phyloP scores from a whole-genome alignment of 2,113 vertebrate species.

The Etheostoma cragini region DNA sequence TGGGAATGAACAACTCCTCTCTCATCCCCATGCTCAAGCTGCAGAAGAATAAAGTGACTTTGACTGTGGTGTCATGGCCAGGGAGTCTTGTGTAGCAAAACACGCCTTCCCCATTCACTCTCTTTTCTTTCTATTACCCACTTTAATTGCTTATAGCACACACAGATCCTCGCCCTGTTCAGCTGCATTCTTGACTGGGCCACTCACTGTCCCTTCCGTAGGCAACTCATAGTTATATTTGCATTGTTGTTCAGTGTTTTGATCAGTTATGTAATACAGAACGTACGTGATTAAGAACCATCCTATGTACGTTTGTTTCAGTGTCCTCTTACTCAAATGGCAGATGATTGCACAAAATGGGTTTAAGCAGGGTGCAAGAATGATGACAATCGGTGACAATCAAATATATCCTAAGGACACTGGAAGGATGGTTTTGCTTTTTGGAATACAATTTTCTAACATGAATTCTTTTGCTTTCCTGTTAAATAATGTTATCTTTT shows the following conservation, averaged over 20 bases:
- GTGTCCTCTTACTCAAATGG: neutral
- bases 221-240: neutral
- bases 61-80: slow-evolving; percentile 94
- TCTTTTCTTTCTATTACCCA: neutral
- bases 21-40: slow-evolving; percentile 95
- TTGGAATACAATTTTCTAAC: neutral
- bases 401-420: slow-evolving; percentile 21
- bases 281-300: neutral
- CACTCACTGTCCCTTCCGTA: slow-evolving; percentile 5
- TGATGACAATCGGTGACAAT: slow-evolving; percentile 59
- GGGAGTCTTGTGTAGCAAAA: slow-evolving; percentile 87
- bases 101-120: neutral
- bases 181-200: slow-evolving; percentile 39
- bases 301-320: slow-evolving; percentile 10
- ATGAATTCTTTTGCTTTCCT: slow-evolving; percentile 25
- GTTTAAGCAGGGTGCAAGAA: slow-evolving; percentile 38
- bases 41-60: slow-evolving; percentile 90
- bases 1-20: slow-evolving; percentile 93
- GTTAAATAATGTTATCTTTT: slow-evolving; percentile 26
- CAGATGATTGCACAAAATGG: slow-evolving; percentile 9
- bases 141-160: neutral
- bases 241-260: neutral
- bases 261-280: slow-evolving; percentile 21
- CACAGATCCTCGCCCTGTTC: slow-evolving; percentile 23
- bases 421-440: slow-evolving; percentile 40